Conservation (phyloP, 2,888 invertebrate species). For the Nemapogon koenigi region DNA sequence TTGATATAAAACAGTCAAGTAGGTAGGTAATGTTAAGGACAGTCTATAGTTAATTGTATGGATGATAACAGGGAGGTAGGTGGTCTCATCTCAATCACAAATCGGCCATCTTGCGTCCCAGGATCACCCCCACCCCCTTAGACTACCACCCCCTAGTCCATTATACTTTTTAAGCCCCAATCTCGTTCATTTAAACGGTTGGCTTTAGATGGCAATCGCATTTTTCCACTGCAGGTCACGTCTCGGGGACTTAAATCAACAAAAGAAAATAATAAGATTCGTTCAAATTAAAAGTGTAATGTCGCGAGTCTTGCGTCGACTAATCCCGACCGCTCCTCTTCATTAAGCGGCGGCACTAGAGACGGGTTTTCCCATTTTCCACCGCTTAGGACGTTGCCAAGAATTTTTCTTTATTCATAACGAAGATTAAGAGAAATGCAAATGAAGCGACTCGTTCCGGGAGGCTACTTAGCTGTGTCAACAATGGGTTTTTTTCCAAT, state of each 20-base stretch:
- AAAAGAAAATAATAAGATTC: constrained; percentile 74
- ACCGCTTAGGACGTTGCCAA: constrained; percentile 48
- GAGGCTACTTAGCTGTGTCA: constrained; percentile 60
- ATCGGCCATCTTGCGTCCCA: constrained; percentile 64
- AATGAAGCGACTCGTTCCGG: constrained; percentile 56
- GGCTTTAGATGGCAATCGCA: constrained; percentile 75
- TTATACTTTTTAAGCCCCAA: constrained; percentile 78
- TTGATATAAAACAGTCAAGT: too few species aligned
- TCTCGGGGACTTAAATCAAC: constrained; percentile 74
- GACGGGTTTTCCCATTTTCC: constrained; percentile 28
- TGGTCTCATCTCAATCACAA: constrained; percentile 63
- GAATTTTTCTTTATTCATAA: constrained; percentile 66
- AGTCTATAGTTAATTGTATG: constrained; percentile 50
- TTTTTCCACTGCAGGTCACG: constrained; percentile 75
- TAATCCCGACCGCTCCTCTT: constrained; percentile 54
- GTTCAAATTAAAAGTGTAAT: constrained; percentile 77
- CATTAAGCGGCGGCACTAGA: constrained; percentile 47
- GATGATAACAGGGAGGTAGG: constrained; percentile 39
- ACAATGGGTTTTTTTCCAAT: constrained; percentile 38
- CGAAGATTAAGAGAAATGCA: constrained; percentile 62
- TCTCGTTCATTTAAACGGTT: constrained; percentile 75
- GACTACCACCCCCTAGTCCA: constrained; percentile 50
- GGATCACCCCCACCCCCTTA: constrained; percentile 43
- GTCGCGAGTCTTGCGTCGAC: constrained; percentile 51
- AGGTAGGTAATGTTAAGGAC: too few species aligned